Evolutionary conservation across 2,113 vertebrate genomes (phyloP).

Genomic region (Sphyrna mokarran): DNA sequence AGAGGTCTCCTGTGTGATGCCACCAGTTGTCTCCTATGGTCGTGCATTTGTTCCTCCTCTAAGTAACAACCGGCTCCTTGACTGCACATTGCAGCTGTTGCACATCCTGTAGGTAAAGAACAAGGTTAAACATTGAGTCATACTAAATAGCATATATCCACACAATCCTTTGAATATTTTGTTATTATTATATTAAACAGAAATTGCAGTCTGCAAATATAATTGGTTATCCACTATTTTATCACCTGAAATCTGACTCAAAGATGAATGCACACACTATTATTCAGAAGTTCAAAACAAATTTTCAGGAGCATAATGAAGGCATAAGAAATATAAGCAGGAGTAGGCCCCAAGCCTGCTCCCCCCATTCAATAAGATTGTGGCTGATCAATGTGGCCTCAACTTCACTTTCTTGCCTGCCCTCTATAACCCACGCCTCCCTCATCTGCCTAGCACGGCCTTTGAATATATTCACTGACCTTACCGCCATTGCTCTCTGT

Average conservation of each 20-base stretch:
- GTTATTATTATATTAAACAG: neutral
- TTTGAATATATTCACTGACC: no score
- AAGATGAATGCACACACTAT: neutral
- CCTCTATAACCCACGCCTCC: no score
- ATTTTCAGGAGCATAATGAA: neutral
- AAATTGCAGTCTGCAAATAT: neutral
- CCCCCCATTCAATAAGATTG: no score
- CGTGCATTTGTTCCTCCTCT: constrained; percentile 44
- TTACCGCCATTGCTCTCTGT: no score
- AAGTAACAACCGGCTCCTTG: constrained; percentile 43
- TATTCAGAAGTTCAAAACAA: neutral
- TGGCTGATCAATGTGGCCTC: no score
- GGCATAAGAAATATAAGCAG: no score
- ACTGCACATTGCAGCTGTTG: neutral
- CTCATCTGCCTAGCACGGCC: no score
- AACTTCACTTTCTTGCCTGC: no score
- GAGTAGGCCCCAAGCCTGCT: no score
- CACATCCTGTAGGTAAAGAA: constrained; percentile 43
- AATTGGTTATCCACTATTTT: neutral
- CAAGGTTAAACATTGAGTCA: neutral
- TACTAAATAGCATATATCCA: neutral
- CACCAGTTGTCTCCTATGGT: neutral
- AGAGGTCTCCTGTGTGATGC: constrained; percentile 18
- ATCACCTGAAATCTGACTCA: neutral
- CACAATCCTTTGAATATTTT: neutral